phyloP scores from a whole-genome alignment of 2,888 invertebrate species.

The Drosophila maculinotata region DNA sequence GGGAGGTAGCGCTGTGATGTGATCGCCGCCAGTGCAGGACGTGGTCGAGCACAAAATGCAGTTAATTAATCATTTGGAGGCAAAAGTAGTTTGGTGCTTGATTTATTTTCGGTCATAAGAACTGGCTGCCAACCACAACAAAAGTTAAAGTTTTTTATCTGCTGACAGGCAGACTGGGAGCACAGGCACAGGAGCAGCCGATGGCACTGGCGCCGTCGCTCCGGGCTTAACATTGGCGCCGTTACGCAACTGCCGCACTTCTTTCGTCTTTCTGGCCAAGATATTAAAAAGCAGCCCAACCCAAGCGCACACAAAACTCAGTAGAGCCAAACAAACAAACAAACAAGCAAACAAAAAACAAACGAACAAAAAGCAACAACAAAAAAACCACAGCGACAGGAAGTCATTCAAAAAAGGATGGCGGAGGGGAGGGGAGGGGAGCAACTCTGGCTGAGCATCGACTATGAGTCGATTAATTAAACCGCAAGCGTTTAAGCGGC shows the following conservation, averaged over 20 bases:
- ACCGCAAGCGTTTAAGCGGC: slow-evolving; percentile 76
- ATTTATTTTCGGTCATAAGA: slow-evolving; percentile 73
- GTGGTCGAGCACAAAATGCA: slow-evolving; percentile 75
- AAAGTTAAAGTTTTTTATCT: slow-evolving; percentile 66
- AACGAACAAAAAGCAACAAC: slow-evolving; percentile 9
- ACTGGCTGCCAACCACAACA: slow-evolving; percentile 56
- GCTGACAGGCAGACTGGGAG: slow-evolving; percentile 32
- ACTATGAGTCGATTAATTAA: slow-evolving; percentile 75
- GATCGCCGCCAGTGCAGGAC: slow-evolving; percentile 43
- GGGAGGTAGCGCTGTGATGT: slow-evolving; percentile 3
- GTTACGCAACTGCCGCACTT: slow-evolving; percentile 19
- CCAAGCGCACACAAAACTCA: neutral
- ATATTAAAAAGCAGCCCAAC: slow-evolving; percentile 49
- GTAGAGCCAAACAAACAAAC: neutral
- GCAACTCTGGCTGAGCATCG: slow-evolving; percentile 17
- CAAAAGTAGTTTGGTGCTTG: slow-evolving; percentile 74
- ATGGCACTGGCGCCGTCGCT: slow-evolving; percentile 6
- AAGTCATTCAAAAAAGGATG: slow-evolving; percentile 35
- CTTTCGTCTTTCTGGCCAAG: slow-evolving; percentile 44
- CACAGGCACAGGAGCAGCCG: slow-evolving; percentile 5
- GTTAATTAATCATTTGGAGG: slow-evolving; percentile 75
- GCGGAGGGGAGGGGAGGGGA: neutral
- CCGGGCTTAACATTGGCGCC: slow-evolving; percentile 30
- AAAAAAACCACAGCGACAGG: slow-evolving; percentile 51
- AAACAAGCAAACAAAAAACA: slow-evolving; percentile 18